A percentile compares a stretch with the other conserved stretches of the same genome.
Conservation (phyloP, 2,113 vertebrate genomes). For the Myodes glareolus region DNA sequence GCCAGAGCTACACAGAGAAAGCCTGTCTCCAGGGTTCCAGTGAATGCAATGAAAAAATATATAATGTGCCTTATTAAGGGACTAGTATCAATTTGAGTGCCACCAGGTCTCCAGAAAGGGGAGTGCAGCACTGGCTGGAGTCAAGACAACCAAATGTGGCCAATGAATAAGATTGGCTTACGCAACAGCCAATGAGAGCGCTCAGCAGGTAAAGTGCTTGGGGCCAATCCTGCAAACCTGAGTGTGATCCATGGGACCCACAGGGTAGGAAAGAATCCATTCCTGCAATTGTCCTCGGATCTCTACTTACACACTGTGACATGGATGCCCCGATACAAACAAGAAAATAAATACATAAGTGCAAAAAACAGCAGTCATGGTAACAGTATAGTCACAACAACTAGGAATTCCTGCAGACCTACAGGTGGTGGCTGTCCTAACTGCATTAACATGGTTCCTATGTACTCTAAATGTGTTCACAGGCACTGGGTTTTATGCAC, state of each 20-base stretch:
- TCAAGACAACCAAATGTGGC: not conserved
- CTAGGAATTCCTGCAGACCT: not conserved
- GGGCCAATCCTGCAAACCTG: not conserved
- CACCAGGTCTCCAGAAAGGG: not conserved
- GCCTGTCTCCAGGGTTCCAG: not conserved
- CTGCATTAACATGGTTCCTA: not conserved
- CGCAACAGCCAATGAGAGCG: too few relatives aligned
- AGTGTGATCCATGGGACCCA: not conserved
- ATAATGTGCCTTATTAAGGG: fast-evolving
- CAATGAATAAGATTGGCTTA: not conserved
- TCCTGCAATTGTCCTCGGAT: not conserved
- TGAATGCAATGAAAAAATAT: not conserved
- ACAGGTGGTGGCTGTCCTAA: not conserved
- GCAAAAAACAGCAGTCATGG: not conserved
- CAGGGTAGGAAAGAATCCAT: not conserved
- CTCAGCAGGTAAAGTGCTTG: not conserved
- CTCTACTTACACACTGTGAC: too few relatives aligned
- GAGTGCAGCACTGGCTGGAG: fast-evolving
- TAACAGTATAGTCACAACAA: not conserved
- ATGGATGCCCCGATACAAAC: not conserved
- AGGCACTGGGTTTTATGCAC: not conserved
- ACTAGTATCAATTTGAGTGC: fast-evolving
- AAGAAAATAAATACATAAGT: not conserved
- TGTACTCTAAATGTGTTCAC: too few relatives aligned
- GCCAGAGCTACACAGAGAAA: not conserved